Percentiles rank a stretch among this genome's conserved stretches.
Conservation (phyloP, 2,797 vertebrate genomes). For the Urosaurus nigricauda region DNA sequence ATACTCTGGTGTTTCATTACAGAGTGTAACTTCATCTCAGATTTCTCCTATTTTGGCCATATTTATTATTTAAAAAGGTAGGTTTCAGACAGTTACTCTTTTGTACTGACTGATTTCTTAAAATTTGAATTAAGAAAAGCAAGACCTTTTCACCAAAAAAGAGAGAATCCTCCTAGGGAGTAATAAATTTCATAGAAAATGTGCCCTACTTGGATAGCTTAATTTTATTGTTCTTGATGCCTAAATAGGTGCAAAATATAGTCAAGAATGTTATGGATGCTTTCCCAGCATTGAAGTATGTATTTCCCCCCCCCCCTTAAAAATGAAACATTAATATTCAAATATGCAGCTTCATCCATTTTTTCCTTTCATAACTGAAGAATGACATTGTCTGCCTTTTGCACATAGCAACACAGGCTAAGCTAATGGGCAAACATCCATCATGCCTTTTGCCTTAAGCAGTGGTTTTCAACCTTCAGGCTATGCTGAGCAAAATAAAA, state of each 20-base stretch:
- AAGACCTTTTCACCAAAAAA: not conserved
- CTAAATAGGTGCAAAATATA: not conserved
- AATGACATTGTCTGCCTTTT: not conserved
- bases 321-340: conserved; percentile 32
- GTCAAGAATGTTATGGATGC: conserved; percentile 20
- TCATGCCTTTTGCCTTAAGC: conserved; percentile 72
- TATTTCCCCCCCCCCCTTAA: too few species aligned
- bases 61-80: too few species aligned
- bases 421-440: conserved; percentile 59
- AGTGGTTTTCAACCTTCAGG: conserved; percentile 69
- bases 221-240: conserved; percentile 18
- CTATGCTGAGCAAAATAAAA: conserved; percentile 58
- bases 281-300: not conserved
- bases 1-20: too few species aligned
- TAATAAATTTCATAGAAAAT: not conserved
- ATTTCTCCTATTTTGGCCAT: too few species aligned
- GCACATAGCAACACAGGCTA: not conserved
- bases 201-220: not conserved
- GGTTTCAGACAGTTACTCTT: too few species aligned
- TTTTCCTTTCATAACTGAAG: conserved; percentile 52
- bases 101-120: not conserved
- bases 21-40: too few species aligned
- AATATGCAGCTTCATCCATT: not conserved
- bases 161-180: not conserved
- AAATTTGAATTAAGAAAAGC: not conserved